Evolutionary conservation across 2,888 invertebrate genomes (phyloP), one percentile per base, ranked within the genome.

Genomic region (Zygogramma bicolorata): DNA sequence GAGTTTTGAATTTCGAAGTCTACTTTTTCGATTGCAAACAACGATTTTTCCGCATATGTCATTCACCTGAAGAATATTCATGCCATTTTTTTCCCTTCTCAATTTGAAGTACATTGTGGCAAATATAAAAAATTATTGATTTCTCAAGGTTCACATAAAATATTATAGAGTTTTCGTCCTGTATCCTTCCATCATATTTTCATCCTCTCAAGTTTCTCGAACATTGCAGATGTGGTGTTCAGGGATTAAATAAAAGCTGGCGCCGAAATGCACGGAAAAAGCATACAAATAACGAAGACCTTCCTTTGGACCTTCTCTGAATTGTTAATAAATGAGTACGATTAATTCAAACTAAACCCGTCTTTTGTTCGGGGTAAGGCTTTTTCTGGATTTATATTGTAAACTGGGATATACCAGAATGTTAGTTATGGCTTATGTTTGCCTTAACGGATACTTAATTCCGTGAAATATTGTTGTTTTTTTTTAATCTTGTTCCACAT

Each of bases 301-400:
- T 58, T 63, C 22, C 22, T 46, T n/a, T 15, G 34, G 57, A 66
- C 61, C 58, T 22, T 68, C 63, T 61, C 70, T 69, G 68, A 71
- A 69, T 62, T 68, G 66, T 62, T 58, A 66, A 71, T 74, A 71
- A 71, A 71, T 67, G 71, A 63, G 58, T 34, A 66, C 71, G 61
- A 74, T 71, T 74, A 74, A 74, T 74, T 71, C 58, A 34, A 69
- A 62, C 63, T 69, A 69, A 71, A 61, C 62, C 65, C 69, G 29
- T 34, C 68, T 67, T 74, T 70, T 74, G 66, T 71, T 18, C 65
- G 42, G 15, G 53, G 13, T 31, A 69, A 69, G 46, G 66, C 65
- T 74, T 74, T 67, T 65, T 69, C 66, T 38, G 71, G 66, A 66
- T 71, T 71, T 68, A 38, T 49, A 65, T 63, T 22, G 68, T 57